These are phyloP conservation scores for Phoronis australis DNA, from an alignment of 2,888 invertebrate genomes.

Conservation along the genomic window DNA sequence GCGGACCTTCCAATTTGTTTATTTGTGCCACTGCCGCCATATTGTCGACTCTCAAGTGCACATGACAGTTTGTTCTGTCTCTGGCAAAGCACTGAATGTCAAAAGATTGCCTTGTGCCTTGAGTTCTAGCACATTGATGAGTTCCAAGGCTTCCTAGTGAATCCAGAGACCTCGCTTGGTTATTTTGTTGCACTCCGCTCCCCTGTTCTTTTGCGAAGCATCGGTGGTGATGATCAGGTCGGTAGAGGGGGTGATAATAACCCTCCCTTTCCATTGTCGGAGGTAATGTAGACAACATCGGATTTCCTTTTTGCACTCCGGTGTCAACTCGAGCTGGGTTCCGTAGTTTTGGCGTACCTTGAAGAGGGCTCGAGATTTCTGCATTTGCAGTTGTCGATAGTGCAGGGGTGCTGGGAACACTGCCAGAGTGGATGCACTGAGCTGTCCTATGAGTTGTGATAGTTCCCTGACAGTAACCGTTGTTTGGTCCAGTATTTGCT, in stretches of 20 bases:
- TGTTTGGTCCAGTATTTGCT: too few species aligned
- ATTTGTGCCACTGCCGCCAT: constrained; percentile 6
- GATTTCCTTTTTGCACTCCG: too few species aligned
- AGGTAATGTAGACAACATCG: constrained; percentile 7
- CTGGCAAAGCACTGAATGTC: constrained; percentile 6
- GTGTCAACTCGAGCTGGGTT: too few species aligned
- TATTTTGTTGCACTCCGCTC: constrained; percentile 3
- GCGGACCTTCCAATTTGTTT: constrained; percentile 9
- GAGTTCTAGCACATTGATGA: constrained; percentile 9
- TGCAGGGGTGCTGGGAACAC: too few species aligned
- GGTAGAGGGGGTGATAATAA: background rate
- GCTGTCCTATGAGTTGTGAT: too few species aligned
- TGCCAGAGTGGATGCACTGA: too few species aligned
- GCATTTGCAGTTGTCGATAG: too few species aligned
- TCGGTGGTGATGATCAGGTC: constrained; percentile 3
- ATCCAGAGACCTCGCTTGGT: constrained; percentile 6
- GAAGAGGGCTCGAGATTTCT: too few species aligned
- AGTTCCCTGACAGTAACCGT: too few species aligned
- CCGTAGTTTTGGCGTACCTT: too few species aligned
- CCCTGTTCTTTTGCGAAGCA: too few species aligned
- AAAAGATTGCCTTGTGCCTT: constrained; percentile 4
- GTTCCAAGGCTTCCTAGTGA: background rate
- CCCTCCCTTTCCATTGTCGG: constrained; percentile 1
- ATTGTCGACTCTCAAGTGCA: constrained; percentile 6
- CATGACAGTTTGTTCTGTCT: constrained; percentile 2